Conservation (phyloP, 2,113 vertebrate genomes). For the Pollachius pollachius region DNA sequence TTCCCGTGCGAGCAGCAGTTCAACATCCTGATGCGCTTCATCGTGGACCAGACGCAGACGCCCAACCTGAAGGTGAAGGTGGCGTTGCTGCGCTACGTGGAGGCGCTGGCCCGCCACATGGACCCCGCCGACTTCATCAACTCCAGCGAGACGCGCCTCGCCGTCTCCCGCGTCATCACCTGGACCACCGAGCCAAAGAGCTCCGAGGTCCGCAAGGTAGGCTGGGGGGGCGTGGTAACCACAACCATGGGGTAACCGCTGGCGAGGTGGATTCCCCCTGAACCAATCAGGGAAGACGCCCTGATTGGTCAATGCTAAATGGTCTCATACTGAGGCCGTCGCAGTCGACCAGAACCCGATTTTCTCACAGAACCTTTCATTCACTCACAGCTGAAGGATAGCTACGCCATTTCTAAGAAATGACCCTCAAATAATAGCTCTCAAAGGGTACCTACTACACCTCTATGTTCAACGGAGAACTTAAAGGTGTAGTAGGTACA, state of each 20-base stretch:
- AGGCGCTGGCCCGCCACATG: slow-evolving; percentile 88
- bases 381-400: no score
- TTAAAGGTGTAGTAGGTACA: no score
- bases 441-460: no score
- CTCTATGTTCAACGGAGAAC: no score
- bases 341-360: no score
- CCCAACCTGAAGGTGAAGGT: slow-evolving; percentile 96
- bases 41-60: slow-evolving; percentile 94
- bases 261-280: no score
- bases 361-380: no score
- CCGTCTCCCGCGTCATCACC: slow-evolving; percentile 95
- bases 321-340: no score
- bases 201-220: slow-evolving; percentile 92
- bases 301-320: no score
- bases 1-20: slow-evolving; percentile 95
- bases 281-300: no score
- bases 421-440: no score
- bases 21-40: slow-evolving; percentile 96
- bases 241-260: background rate
- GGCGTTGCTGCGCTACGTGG: slow-evolving; percentile 91
- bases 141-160: slow-evolving; percentile 92
- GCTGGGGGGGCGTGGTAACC: background rate
- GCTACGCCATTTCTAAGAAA: no score
- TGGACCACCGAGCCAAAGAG: slow-evolving; percentile 97
- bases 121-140: slow-evolving; percentile 90